Evolutionary conservation across 2,113 vertebrate genomes (phyloP).

Genomic region (Scolopax mira): DNA sequence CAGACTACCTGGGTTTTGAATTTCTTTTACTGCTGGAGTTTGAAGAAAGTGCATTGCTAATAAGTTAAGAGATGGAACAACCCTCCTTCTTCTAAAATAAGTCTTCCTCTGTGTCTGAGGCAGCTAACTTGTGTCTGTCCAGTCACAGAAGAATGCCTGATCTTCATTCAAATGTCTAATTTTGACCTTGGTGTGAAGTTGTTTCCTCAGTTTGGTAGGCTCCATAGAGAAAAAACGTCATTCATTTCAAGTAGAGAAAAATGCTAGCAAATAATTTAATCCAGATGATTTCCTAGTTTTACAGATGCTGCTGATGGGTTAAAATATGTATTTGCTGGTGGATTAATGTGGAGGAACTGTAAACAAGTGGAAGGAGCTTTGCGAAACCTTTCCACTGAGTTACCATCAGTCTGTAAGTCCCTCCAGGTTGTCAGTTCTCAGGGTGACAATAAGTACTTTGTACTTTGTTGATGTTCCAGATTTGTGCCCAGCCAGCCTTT

Average conservation of each 20-base stretch:
- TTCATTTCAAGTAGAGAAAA: not conserved
- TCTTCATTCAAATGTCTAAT: not conserved
- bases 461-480: not conserved
- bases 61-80: constrained; percentile 31
- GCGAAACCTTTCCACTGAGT: fast-evolving
- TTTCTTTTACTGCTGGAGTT: constrained; percentile 30
- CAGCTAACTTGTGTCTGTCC: not conserved
- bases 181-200: not conserved
- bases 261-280: not conserved
- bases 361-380: not conserved
- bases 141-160: not conserved
- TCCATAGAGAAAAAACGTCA: not conserved
- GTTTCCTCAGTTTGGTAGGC: not conserved
- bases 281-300: not conserved
- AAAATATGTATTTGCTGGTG: not conserved
- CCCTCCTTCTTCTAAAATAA: not conserved
- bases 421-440: not conserved
- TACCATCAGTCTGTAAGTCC: not conserved
- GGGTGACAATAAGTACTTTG: not conserved
- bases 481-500: not conserved
- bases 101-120: not conserved
- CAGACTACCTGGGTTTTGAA: constrained; percentile 48
- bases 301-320: not conserved
- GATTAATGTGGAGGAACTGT: not conserved
- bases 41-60: constrained; percentile 43